Percentiles rank a stretch among this genome's conserved stretches.
phyloP scores from a whole-genome alignment of 2,888 invertebrate genomes.

The Athetis lepigone region DNA sequence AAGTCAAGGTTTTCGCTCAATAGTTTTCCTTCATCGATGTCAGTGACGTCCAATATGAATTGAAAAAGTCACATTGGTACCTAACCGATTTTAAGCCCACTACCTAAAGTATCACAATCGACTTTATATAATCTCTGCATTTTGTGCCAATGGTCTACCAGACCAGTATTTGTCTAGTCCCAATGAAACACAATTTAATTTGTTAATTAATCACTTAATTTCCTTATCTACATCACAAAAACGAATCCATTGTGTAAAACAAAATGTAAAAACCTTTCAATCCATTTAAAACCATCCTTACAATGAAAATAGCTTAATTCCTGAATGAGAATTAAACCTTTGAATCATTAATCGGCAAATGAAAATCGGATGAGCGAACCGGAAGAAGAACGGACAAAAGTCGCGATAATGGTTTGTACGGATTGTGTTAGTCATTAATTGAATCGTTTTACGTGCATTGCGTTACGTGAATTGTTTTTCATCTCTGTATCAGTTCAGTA shows the following conservation, averaged over 20 bases:
- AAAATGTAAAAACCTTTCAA: conserved; percentile 43
- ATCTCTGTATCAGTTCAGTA: conserved; percentile 1
- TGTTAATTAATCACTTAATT: conserved; percentile 12
- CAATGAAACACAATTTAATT: background rate
- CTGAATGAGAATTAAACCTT: conserved; percentile 50
- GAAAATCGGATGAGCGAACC: conserved; percentile 43
- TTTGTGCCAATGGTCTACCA: too few relatives aligned
- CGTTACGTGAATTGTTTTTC: conserved; percentile 27
- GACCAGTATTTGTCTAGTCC: background rate
- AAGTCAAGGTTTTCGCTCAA: too few relatives aligned
- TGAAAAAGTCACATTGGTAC: too few relatives aligned
- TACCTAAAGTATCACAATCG: too few relatives aligned
- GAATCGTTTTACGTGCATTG: conserved; percentile 42
- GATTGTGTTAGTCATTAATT: conserved; percentile 47
- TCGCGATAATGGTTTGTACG: conserved; percentile 51
- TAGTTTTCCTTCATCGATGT: too few relatives aligned
- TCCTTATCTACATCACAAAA: conserved; percentile 7
- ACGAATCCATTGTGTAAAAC: conserved; percentile 16
- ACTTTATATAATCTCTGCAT: too few relatives aligned
- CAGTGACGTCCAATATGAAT: too few relatives aligned
- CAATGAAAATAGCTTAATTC: conserved; percentile 50
- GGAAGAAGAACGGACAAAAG: conserved; percentile 49
- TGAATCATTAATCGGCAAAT: conserved; percentile 59
- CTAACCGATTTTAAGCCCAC: too few relatives aligned
- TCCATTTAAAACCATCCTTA: conserved; percentile 27